Conservation (phyloP, 2,888 invertebrate genomes). For the Tinea pellionella region DNA sequence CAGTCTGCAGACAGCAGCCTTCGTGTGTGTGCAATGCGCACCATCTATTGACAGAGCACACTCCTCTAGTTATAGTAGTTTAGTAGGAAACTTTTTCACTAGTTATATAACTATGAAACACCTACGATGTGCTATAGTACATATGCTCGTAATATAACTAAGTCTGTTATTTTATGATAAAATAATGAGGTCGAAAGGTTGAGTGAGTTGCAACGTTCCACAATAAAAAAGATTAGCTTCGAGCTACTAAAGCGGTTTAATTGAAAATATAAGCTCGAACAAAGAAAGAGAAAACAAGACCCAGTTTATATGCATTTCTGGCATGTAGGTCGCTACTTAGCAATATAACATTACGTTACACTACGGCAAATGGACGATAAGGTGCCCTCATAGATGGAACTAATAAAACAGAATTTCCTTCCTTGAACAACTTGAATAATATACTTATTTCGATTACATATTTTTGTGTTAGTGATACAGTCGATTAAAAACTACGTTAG, state of each 20-base stretch:
- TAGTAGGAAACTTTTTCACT: too few relatives aligned
- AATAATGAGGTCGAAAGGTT: slow-evolving; percentile 10
- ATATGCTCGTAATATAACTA: background rate
- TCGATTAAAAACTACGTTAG: too few relatives aligned
- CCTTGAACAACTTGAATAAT: background rate
- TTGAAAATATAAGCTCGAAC: slow-evolving; percentile 11
- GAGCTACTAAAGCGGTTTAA: background rate
- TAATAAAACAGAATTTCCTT: background rate
- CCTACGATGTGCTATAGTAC: background rate
- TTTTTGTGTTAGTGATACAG: too few relatives aligned
- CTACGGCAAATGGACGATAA: background rate
- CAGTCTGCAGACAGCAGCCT: too few relatives aligned
- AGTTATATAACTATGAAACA: too few relatives aligned
- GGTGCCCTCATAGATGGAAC: background rate
- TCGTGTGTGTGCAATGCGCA: too few relatives aligned
- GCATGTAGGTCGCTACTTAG: slow-evolving; percentile 8
- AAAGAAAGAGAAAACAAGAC: slow-evolving; percentile 4
- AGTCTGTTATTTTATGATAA: slow-evolving; percentile 9
- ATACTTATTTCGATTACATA: too few relatives aligned
- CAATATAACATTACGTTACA: background rate
- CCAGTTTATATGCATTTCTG: background rate
- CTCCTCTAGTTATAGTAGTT: too few relatives aligned
- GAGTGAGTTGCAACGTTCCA: slow-evolving; percentile 1
- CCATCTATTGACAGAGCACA: too few relatives aligned
- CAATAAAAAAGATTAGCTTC: slow-evolving; percentile 9